phyloP scores from a whole-genome alignment of 1,140 invertebrate species.

The Holotrichia oblita region DNA sequence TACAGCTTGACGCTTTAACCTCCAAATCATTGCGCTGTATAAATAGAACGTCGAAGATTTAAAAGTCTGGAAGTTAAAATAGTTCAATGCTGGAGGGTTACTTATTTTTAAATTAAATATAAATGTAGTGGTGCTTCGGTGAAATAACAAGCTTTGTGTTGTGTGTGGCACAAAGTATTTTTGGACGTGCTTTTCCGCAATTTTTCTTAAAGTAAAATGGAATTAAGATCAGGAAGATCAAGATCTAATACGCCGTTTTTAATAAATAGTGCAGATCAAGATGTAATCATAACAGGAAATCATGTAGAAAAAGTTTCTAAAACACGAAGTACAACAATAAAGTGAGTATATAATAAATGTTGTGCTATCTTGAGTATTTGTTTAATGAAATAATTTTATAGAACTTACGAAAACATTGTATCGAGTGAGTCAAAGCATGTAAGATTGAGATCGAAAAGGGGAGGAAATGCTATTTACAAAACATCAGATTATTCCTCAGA shows the following conservation, averaged over 20 bases:
- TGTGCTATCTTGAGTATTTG: not conserved
- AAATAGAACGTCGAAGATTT: slow-evolving; percentile 12
- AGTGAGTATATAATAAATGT: slow-evolving; percentile 1
- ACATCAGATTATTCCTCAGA: slow-evolving; percentile 40
- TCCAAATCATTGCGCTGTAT: slow-evolving; percentile 5
- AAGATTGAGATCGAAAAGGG: not conserved
- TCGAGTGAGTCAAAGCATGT: not conserved
- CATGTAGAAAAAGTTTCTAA: slow-evolving; percentile 11
- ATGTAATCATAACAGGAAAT: slow-evolving; percentile 23
- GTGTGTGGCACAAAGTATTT: slow-evolving; percentile 26
- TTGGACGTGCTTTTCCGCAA: not conserved
- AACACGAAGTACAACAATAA: slow-evolving; percentile 29
- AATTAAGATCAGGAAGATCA: slow-evolving; percentile 33
- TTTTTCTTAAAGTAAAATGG: not conserved
- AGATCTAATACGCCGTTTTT: slow-evolving; percentile 32
- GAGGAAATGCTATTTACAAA: not conserved
- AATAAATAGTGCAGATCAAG: not conserved
- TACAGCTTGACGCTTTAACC: slow-evolving; percentile 16
- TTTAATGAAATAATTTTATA: not conserved
- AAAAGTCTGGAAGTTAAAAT: slow-evolving; percentile 29
- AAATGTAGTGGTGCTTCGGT: slow-evolving; percentile 10
- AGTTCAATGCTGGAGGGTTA: slow-evolving; percentile 33
- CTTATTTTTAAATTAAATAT: slow-evolving; percentile 29
- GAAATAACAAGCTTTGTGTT: slow-evolving; percentile 28
- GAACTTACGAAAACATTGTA: not conserved